Base-by-base conservation (phyloP, 1,140 invertebrate species). In the Philaenus spumarius region DNA sequence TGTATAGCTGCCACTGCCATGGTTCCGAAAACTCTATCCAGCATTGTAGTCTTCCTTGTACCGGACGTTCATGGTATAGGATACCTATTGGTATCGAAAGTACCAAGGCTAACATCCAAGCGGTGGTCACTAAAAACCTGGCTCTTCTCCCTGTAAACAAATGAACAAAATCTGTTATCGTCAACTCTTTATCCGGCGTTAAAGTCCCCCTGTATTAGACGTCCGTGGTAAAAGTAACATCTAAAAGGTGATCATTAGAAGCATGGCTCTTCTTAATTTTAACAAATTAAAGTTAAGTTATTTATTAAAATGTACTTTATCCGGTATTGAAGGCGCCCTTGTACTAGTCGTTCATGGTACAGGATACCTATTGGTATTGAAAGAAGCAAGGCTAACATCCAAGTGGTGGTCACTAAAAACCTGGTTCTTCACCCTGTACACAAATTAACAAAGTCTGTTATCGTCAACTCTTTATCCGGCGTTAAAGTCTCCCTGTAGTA, bases 261-360 rank as follows among this genome's bases (percentile, higher is more conserved):
- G n/a, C n/a, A n/a, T n/a, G n/a, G n/a, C n/a, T n/a, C n/a, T n/a
- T n/a, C n/a, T n/a, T n/a, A n/a, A n/a, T n/a, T n/a, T n/a, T n/a
- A n/a, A n/a, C n/a, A n/a, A n/a, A n/a, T n/a, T n/a, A n/a, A n/a
- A n/a, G n/a, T n/a, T n/a, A n/a, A n/a, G n/a, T n/a, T n/a, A n/a
- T n/a, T n/a, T n/a, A n/a, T n/a, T n/a, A n/a, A n/a, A n/a, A n/a
- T 78, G 46, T 96, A 72, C 22, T 93, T 87, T 58, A 95, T 94
- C 90, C 91, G 95, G 72, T 93, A 97, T 71, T 95, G 93, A 0
- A 86, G 74, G 62, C 82, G 80, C 15, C 85, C 85, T 82, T 86
- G 80, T 59, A 89, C 80, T 42, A 80, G 72, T 70, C 82, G 85
- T 63, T 91, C 87, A 70, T 89, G 83, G 68, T 90, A 94, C 0